Evolutionary conservation across 2,888 invertebrate species (phyloP).

Genomic region (Pantelozetes paolii): DNA sequence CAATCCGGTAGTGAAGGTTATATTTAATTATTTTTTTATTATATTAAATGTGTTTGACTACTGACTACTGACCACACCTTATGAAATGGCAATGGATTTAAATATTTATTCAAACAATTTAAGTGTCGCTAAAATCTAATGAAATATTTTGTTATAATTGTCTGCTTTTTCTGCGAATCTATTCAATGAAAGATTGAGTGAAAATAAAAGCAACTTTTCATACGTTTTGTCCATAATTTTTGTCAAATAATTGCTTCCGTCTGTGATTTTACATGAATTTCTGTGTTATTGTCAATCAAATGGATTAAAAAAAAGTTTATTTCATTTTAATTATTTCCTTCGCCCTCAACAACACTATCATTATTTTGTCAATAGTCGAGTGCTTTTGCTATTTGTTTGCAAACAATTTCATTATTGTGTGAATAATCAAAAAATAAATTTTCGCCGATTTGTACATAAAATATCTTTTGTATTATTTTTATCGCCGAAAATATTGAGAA

Average conservation of each 20-base stretch:
- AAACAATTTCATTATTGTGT: too few relatives aligned
- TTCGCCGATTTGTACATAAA: too few relatives aligned
- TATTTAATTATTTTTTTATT: background rate
- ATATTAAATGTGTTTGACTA: background rate
- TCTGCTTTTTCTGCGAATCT: background rate
- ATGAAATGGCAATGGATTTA: constrained; percentile 5
- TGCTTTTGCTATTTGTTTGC: background rate
- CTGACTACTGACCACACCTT: background rate
- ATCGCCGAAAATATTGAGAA: background rate
- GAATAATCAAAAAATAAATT: too few relatives aligned
- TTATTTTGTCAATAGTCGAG: background rate
- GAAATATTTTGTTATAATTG: background rate
- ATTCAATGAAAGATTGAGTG: background rate
- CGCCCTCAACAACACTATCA: constrained; percentile 15
- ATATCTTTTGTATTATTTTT: too few relatives aligned
- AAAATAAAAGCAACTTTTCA: background rate
- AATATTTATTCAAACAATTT: background rate
- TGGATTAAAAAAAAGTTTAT: constrained; percentile 13
- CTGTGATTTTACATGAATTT: constrained; percentile 34
- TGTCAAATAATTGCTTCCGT: constrained; percentile 16
- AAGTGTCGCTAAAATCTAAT: background rate
- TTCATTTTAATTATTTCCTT: constrained; percentile 27
- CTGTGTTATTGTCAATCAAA: constrained; percentile 33
- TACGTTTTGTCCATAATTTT: background rate
- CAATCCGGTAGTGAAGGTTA: constrained; percentile 26